Evolutionary conservation across 2,888 invertebrate species (phyloP).

Genomic region (Stenchaetothrips biformis): DNA sequence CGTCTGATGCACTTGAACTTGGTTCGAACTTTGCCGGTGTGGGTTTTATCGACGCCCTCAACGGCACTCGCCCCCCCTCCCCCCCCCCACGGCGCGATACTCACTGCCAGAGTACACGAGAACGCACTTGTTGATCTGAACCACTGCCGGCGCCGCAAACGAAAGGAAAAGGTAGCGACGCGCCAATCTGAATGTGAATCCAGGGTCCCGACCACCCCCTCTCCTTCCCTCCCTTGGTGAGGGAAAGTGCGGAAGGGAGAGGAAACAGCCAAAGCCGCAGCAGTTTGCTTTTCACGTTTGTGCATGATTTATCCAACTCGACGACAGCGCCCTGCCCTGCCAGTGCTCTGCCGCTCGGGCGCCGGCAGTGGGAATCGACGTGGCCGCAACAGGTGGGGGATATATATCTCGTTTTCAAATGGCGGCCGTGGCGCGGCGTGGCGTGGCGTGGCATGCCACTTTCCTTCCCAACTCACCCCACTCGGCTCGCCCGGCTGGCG

Average conservation of each 20-base stretch:
- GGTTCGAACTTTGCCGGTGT: too few species aligned
- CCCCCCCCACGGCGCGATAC: background rate
- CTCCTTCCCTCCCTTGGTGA: background rate
- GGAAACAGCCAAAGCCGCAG: background rate
- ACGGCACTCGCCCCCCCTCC: background rate
- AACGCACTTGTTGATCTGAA: too few species aligned
- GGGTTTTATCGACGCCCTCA: background rate
- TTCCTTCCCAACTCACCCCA: background rate
- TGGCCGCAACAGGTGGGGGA: slow-evolving; percentile 5
- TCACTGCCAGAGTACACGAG: too few species aligned
- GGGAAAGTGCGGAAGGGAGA: background rate
- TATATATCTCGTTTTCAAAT: slow-evolving; percentile 25
- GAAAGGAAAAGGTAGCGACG: background rate
- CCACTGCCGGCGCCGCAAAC: background rate
- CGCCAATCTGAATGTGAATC: background rate
- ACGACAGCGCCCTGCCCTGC: background rate
- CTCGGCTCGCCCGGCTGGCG: background rate
- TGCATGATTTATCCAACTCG: slow-evolving; percentile 2
- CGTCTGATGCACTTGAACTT: too few species aligned
- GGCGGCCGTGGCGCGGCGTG: background rate
- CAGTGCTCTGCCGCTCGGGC: background rate
- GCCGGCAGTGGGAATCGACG: background rate
- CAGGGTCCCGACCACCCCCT: background rate
- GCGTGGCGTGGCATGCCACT: background rate
- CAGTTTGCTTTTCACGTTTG: slow-evolving; percentile 24